phyloP scores from a whole-genome alignment of 2,797 vertebrate genomes.

The Cichlasoma orientale region DNA sequence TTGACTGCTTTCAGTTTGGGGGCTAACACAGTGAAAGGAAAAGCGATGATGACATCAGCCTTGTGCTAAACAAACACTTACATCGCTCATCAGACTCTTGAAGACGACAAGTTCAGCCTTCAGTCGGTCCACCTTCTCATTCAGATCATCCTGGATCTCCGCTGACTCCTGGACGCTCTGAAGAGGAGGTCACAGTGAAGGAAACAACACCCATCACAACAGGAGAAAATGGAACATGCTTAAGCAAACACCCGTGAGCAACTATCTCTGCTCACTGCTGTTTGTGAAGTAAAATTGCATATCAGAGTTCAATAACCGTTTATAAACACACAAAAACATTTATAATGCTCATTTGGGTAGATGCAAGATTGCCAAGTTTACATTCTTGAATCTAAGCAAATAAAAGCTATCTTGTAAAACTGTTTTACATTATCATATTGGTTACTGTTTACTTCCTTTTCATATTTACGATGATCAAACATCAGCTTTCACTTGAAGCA shows the following conservation, averaged over 20 bases:
- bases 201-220: neutral
- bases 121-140: constrained; percentile 92
- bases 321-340: neutral
- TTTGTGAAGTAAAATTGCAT: neutral
- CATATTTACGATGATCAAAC: constrained; percentile 19
- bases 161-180: constrained; percentile 90
- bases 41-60: constrained; percentile 13
- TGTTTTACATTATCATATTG: neutral
- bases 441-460: neutral
- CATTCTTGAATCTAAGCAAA: neutral
- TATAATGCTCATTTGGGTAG: neutral
- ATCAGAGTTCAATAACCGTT: neutral
- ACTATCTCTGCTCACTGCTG: neutral
- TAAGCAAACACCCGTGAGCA: neutral
- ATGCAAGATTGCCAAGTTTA: neutral
- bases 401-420: neutral
- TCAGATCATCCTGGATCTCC: constrained; percentile 90
- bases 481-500: neutral
- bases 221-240: neutral
- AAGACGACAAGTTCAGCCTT: constrained; percentile 97
- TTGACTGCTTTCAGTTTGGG: neutral
- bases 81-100: constrained; percentile 97
- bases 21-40: neutral
- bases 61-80: constrained; percentile 79
- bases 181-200: constrained; percentile 23